Evolutionary conservation across 92 coral and sea anemone genomes (phyloP).

Genomic region (Hydrozoanthus gracilis): DNA sequence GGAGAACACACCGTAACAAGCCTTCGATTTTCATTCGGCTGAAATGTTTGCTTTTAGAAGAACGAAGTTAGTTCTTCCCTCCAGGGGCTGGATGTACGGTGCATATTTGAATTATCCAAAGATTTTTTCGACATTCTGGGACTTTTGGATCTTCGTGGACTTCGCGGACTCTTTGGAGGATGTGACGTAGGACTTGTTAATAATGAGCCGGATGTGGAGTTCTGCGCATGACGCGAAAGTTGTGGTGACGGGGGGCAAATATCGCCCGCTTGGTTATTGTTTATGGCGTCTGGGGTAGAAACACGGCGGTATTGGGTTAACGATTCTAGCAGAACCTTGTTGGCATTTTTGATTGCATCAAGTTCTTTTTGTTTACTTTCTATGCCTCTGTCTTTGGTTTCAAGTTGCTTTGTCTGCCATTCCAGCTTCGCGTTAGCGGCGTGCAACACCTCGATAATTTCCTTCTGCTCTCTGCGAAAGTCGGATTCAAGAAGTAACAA

Average conservation of each 20-base stretch:
- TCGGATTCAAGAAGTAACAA: constrained; percentile 72
- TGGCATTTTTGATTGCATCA: constrained; percentile 70
- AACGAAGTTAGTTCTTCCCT: constrained; percentile 85
- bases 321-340: constrained; percentile 72
- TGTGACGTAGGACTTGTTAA: constrained; percentile 17
- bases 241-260: background rate
- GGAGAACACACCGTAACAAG: background rate
- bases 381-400: constrained; percentile 53
- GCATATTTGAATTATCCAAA: constrained; percentile 51
- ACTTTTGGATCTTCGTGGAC: constrained; percentile 36
- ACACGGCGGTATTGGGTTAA: constrained; percentile 63
- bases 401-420: constrained; percentile 52
- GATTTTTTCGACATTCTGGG: constrained; percentile 45
- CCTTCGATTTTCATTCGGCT: too few relatives aligned
- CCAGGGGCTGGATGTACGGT: constrained; percentile 63
- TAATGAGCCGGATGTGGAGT: constrained; percentile 4
- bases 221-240: background rate
- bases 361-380: constrained; percentile 73
- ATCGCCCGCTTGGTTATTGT: background rate
- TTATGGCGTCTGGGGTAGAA: constrained; percentile 6
- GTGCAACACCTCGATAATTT: constrained; percentile 57
- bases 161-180: constrained; percentile 43
- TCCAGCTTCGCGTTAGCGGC: constrained; percentile 69
- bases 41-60: constrained; percentile 46
- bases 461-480: constrained; percentile 75